Percentiles rank a stretch among this genome's conserved stretches.
These are phyloP conservation scores for Pipa parva DNA, from an alignment of 2,113 vertebrate species.

Conservation along the genomic window DNA sequence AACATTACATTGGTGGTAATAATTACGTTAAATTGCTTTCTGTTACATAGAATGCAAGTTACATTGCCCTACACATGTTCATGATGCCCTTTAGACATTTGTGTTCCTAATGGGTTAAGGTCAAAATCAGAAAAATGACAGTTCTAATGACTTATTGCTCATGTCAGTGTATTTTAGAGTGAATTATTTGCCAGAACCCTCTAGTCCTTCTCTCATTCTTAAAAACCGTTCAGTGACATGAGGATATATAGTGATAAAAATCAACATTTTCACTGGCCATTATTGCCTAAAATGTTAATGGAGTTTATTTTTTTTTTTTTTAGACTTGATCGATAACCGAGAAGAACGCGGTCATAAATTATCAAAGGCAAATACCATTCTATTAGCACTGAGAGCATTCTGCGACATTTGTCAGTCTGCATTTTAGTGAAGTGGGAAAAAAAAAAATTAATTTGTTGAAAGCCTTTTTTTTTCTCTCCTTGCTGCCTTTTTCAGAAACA, in stretches of 20 bases:
- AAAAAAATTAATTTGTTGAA: constrained; percentile 74
- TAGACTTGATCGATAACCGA: constrained; percentile 70
- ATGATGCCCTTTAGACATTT: too few species aligned
- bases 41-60: too few species aligned
- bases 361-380: constrained; percentile 71
- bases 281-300: constrained; percentile 74
- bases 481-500: constrained; percentile 62
- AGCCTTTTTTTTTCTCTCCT: constrained; percentile 59
- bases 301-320: constrained; percentile 71
- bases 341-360: constrained; percentile 77
- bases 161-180: too few species aligned
- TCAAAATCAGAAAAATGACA: too few species aligned
- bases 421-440: constrained; percentile 57
- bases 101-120: too few species aligned
- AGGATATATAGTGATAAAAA: constrained; percentile 61
- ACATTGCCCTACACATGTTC: too few species aligned
- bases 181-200: too few species aligned
- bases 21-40: too few species aligned
- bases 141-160: too few species aligned
- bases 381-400: constrained; percentile 68
- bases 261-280: constrained; percentile 59
- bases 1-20: too few species aligned
- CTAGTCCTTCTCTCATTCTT: constrained; percentile 23
- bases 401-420: constrained; percentile 68
- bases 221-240: constrained; percentile 39